Evolutionary conservation across 2,113 vertebrate genomes (phyloP), one percentile per base, ranked within the genome.

Genomic region (Halcyon senegalensis): DNA sequence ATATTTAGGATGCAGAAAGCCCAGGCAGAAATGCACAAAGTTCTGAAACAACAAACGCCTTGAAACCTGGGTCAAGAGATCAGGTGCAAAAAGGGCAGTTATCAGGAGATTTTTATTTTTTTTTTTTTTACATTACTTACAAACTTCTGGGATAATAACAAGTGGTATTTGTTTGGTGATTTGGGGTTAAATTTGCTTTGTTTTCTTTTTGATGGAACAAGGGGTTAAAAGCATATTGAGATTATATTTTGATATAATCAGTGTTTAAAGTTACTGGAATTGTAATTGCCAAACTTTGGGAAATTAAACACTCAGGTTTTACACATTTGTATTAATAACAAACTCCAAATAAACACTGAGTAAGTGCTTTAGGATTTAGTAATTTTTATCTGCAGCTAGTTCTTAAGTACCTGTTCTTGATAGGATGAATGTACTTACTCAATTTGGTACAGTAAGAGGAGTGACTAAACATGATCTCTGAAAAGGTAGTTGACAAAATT

Each of bases 11-110:
- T 91, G n/a, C 21, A 0, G 85, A 88, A 92, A 91, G 79, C 66
- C 80, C 79, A 74, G 96, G 44, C 74, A 91, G 72, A 63, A 94
- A 83, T 84, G 70, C 91, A 74, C 55, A 58, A 91, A 98, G 86
- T 98, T 97, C 95, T 97, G 80, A 95, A 92, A 13, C 89, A 98
- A 88, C 94, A 96, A 96, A 80, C 3, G 13, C 91, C 89, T 88
- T 96, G 96, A 97, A 96, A 83, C 87, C 89, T 86, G 94, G 96
- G 97, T 98, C 96, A 98, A 94, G 94, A 98, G 97, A 97, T 97
- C 96, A 97, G 86, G 85, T 70, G 81, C 85, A 92, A 95, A 93
- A 97, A 97, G 97, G 85, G 86, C 88, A 98, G 95, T 95, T 94
- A 93, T 70, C 85, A 63, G 84, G 95, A 97, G 97, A 95, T 68